phyloP scores from a whole-genome alignment of 2,888 invertebrate genomes.

The Heliconius sara region DNA sequence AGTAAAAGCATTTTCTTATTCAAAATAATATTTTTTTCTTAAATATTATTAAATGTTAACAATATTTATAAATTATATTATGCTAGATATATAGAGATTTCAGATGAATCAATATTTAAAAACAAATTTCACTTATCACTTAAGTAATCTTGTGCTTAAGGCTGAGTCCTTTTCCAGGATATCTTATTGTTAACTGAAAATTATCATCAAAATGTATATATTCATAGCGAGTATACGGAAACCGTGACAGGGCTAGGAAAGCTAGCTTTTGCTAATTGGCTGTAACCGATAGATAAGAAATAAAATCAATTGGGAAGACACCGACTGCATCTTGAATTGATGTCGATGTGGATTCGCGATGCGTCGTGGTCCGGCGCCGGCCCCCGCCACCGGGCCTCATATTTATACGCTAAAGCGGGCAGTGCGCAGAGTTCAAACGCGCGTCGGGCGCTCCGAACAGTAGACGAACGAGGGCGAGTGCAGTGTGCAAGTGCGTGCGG shows the following conservation, averaged over 20 bases:
- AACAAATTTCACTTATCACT: neutral
- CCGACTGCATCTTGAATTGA: conserved; percentile 81
- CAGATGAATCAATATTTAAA: neutral
- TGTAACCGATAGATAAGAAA: conserved; percentile 77
- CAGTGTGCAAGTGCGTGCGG: conserved; percentile 83
- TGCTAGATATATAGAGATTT: neutral
- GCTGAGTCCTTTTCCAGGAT: neutral
- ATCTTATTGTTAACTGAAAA: conserved; percentile 3
- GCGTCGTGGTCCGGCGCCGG: conserved; percentile 75
- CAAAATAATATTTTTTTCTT: neutral
- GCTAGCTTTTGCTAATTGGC: conserved; percentile 79
- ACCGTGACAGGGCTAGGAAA: conserved; percentile 63
- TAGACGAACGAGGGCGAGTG: conserved; percentile 82
- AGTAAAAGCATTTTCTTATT: conserved; percentile 20
- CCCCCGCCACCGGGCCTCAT: conserved; percentile 82
- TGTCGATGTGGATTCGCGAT: conserved; percentile 81
- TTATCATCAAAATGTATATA: conserved; percentile 43
- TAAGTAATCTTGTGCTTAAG: neutral
- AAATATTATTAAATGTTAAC: neutral
- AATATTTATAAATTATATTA: neutral
- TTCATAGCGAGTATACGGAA: conserved; percentile 66
- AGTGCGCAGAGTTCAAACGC: conserved; percentile 82
- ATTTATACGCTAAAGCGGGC: conserved; percentile 83
- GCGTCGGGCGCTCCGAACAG: conserved; percentile 81
- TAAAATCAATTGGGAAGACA: conserved; percentile 82